Evolutionary conservation across 1,140 invertebrate species (phyloP), one percentile per base, ranked within the genome.

Genomic region (Andrena cerasifolii): DNA sequence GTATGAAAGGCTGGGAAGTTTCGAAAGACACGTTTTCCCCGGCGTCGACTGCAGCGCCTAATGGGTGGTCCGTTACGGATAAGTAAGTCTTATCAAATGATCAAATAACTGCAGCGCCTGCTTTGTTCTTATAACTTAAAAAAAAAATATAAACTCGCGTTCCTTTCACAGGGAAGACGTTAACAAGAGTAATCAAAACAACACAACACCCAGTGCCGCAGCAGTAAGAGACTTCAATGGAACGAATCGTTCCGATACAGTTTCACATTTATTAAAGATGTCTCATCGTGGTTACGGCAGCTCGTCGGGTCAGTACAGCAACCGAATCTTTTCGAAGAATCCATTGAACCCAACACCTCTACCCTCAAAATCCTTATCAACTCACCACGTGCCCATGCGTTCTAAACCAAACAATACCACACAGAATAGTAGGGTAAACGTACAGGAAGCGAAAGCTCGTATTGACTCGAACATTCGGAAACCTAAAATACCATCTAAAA

Each of bases 281-380:
- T 93, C 93, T 0, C 88, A 92, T 70, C 91, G 91, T 33, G 93
- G 92, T 45, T 94, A 93, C 63, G 92, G 92, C 47, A 89, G 85
- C 85, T 82, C 86, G 43, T 86, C 85, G 47, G 89, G 90, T 92
- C 81, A 78, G 71, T 80, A 79, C 33, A n/a, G 18, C 31, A 58
- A 74, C 56, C 47, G 51, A 65, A 74, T 58, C 47, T 40, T 54
- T 36, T 65, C 14, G 26, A 33, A 36, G 63, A 75, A 67, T 14
- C 61, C 18, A 71, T 33, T 47, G 61, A 74, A 40, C 8, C 71
- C 61, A 54, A 33, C 33, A 31, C n/a, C 24, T 51, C 24, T 65
- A 31, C 51, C 62, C 3, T n/a, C 62, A 16, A 75, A 67, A 45
- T 47, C 72, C 10, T 56, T 49, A 54, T 12, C 72, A 36, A 43